Conservation (phyloP, 2,888 invertebrate genomes). For the Drosophila kokeensis region DNA sequence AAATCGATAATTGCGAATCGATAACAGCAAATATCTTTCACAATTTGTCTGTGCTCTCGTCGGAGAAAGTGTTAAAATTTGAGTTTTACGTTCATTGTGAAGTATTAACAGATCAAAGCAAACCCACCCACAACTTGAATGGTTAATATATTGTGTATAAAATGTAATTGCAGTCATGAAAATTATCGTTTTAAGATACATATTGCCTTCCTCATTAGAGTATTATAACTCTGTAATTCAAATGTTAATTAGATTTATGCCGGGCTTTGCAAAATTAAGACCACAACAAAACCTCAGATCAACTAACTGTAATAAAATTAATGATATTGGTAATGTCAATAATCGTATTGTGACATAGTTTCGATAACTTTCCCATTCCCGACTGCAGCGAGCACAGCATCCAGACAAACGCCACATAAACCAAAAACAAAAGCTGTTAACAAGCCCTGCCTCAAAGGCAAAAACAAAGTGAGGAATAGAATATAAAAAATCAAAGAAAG, state of each 20-base stretch:
- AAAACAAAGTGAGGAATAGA: background rate
- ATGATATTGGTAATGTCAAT: background rate
- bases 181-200: background rate
- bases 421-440: background rate
- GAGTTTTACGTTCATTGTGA: background rate
- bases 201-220: background rate
- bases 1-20: background rate
- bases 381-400: constrained; percentile 38
- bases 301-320: background rate
- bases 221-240: background rate
- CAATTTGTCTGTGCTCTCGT: background rate
- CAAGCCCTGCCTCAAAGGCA: constrained; percentile 8
- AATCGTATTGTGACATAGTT: background rate
- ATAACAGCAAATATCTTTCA: background rate
- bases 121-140: background rate
- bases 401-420: constrained; percentile 54
- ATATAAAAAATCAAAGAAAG: background rate
- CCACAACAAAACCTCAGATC: no score
- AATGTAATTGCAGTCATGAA: background rate
- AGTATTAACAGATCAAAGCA: background rate
- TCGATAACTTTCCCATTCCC: constrained; percentile 10
- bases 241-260: background rate
- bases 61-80: background rate
- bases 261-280: no score
- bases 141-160: background rate